Conservation (phyloP, 2,113 vertebrate genomes). For the Rhombomys opimus region DNA sequence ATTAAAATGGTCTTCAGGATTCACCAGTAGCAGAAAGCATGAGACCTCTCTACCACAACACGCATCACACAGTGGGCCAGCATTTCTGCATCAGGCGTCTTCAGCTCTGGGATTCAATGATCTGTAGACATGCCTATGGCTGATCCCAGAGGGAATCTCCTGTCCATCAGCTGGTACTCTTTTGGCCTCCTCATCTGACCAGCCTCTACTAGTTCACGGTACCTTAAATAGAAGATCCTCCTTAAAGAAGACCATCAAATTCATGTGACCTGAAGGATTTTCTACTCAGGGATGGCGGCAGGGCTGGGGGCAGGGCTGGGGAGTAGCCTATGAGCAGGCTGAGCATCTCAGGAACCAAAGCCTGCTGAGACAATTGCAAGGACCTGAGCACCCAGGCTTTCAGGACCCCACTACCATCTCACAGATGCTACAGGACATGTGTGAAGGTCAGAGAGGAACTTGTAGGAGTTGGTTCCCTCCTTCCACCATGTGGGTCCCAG, state of each 20-base stretch:
- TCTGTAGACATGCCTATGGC: not conserved
- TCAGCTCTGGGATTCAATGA: not conserved
- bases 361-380: too few relatives aligned
- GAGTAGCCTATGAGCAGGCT: not conserved
- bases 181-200: not conserved
- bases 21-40: not conserved
- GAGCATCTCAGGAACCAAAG: not conserved
- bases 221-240: not conserved
- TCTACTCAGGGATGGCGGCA: not conserved
- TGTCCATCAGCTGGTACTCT: not conserved
- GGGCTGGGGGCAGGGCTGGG: not conserved
- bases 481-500: not conserved
- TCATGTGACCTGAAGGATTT: not conserved
- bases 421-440: not conserved
- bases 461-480: not conserved
- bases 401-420: too few relatives aligned
- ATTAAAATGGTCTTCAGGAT: conserved; percentile 62
- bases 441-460: not conserved
- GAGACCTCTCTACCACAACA: too few relatives aligned
- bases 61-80: not conserved
- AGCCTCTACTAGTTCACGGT: not conserved
- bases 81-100: not conserved
- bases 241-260: not conserved
- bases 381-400: not conserved
- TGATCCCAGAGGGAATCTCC: not conserved